phyloP scores from a whole-genome alignment of 2,797 vertebrate genomes.

The Brachyrhaphis roseni region DNA sequence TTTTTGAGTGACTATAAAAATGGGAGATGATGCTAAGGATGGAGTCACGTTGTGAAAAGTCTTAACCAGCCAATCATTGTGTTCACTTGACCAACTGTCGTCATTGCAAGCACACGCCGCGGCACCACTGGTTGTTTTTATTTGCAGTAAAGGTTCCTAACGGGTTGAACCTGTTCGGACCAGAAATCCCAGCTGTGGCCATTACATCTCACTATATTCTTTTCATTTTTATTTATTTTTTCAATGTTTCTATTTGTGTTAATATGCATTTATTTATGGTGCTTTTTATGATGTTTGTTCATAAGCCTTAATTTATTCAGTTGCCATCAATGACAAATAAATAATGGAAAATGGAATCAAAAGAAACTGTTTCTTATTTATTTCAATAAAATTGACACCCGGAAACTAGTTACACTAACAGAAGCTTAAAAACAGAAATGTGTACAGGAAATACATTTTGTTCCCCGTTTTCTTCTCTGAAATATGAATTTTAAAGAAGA shows the following conservation, averaged over 20 bases:
- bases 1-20: background rate
- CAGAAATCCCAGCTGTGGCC: slow-evolving; percentile 68
- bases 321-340: slow-evolving; percentile 87
- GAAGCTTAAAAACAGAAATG: slow-evolving; percentile 11
- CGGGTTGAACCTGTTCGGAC: slow-evolving; percentile 39
- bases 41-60: background rate
- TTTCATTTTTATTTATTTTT: slow-evolving; percentile 81
- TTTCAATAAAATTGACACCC: background rate
- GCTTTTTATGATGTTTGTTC: slow-evolving; percentile 87
- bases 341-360: slow-evolving; percentile 67
- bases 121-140: background rate
- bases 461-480: background rate
- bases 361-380: slow-evolving; percentile 25
- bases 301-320: slow-evolving; percentile 87
- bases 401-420: slow-evolving; percentile 3
- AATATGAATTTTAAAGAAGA: background rate
- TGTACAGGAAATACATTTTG: background rate
- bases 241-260: slow-evolving; percentile 76
- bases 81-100: background rate
- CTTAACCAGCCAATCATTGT: slow-evolving; percentile 4
- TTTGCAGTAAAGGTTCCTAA: slow-evolving; percentile 20
- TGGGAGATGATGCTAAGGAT: background rate
- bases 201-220: slow-evolving; percentile 80
- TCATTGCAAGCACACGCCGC: background rate
- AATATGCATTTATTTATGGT: slow-evolving; percentile 85